A percentile compares a stretch with the other conserved stretches of the same genome.
Evolutionary conservation across 2,797 vertebrate genomes (phyloP).

Genomic region (Chromis chromis): DNA sequence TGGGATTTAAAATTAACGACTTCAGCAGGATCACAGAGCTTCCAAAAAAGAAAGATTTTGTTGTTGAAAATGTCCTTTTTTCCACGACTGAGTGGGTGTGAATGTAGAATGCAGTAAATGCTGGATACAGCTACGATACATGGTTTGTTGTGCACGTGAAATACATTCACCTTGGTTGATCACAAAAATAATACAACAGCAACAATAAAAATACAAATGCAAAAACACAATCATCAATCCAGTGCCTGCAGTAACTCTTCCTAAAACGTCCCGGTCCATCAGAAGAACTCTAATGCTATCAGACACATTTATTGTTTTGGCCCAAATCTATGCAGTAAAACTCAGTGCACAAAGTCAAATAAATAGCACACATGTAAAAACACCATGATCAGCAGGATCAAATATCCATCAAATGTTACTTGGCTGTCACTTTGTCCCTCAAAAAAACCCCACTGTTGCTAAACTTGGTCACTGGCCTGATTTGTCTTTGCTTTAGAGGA

Average conservation of each 20-base stretch:
- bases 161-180: constrained; percentile 74
- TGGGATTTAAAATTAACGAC: constrained; percentile 14
- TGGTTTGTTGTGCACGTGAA: constrained; percentile 16
- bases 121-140: neutral
- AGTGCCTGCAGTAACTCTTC: constrained; percentile 2
- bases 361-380: constrained; percentile 55
- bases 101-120: constrained; percentile 15
- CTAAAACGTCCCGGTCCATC: constrained; percentile 16
- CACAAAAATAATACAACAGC: constrained; percentile 50
- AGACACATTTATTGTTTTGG: constrained; percentile 31
- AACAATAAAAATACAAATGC: constrained; percentile 37
- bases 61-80: neutral
- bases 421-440: constrained; percentile 9
- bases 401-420: constrained; percentile 12
- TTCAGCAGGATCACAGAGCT: neutral
- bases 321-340: constrained; percentile 44
- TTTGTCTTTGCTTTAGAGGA: neutral
- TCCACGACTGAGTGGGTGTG: neutral
- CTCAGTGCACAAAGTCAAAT: constrained; percentile 68
- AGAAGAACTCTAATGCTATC: constrained; percentile 9
- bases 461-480: constrained; percentile 1
- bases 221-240: constrained; percentile 30
- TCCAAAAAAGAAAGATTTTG: constrained; percentile 1
- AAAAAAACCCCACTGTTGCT: constrained; percentile 3
- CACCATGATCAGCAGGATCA: constrained; percentile 2